Conservation (phyloP, 2,797 vertebrate species). For the Bryconaethiops microstoma region DNA sequence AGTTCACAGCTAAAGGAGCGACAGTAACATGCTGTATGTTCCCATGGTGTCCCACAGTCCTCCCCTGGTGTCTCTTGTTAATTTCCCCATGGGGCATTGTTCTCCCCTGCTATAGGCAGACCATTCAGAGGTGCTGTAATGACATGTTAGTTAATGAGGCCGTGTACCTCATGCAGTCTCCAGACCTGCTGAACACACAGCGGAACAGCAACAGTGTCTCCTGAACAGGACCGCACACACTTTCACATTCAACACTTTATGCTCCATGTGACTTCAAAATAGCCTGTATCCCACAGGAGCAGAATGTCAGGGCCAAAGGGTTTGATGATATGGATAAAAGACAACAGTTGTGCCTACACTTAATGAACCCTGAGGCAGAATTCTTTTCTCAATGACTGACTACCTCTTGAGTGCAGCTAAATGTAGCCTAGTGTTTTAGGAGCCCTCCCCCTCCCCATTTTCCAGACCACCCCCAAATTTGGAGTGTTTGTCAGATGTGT, state of each 20-base stretch:
- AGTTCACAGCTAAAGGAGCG: slow-evolving; percentile 27
- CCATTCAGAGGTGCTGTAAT: slow-evolving; percentile 67
- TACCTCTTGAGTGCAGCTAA: background rate
- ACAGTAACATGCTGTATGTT: slow-evolving; percentile 37
- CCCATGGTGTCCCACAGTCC: slow-evolving; percentile 11
- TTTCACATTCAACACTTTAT: background rate
- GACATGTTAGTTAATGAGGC: slow-evolving; percentile 68
- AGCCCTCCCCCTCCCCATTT: background rate
- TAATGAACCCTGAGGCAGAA: background rate
- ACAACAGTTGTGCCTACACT: background rate
- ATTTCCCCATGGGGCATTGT: slow-evolving; percentile 65
- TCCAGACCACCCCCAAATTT: background rate
- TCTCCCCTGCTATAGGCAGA: slow-evolving; percentile 48
- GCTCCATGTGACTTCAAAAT: slow-evolving; percentile 32
- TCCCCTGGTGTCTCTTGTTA: slow-evolving; percentile 54
- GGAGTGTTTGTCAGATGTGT: too few species aligned
- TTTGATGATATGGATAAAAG: background rate
- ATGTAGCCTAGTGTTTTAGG: slow-evolving; percentile 4
- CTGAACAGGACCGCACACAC: slow-evolving; percentile 18
- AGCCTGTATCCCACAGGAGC: slow-evolving; percentile 17
- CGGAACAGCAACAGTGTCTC: slow-evolving; percentile 15
- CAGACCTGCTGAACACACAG: slow-evolving; percentile 26
- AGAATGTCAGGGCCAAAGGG: slow-evolving; percentile 25
- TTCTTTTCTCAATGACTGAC: slow-evolving; percentile 3
- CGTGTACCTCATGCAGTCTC: slow-evolving; percentile 62